Evolutionary conservation across 2,113 vertebrate genomes (phyloP), one percentile per base, ranked within the genome.

Genomic region (Chroicocephalus ridibundus): DNA sequence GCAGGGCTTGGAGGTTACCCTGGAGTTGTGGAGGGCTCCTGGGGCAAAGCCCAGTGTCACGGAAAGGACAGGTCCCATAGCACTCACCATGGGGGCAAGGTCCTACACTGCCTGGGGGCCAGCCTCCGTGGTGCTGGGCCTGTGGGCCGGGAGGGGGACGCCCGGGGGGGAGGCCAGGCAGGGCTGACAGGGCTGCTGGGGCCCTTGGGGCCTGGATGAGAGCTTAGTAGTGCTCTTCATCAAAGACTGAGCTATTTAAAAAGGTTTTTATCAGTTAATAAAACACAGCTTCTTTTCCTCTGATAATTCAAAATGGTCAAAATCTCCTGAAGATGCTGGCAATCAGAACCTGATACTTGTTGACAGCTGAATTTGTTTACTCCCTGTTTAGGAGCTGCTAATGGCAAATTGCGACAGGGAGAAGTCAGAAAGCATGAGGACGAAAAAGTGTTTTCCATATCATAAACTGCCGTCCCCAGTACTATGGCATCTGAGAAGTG

Each of bases 31-130:
- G 9, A 80, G 29, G 32, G 15, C 42, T 78, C 32, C 44, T 40
- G 24, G 36, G 36, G 13, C 36, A 34, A 79, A 12, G 15, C 38
- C 49, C 7, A 6, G 21, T 44, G 40, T 10, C 8, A 11, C 1
- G 6, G 47, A 36, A 85, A 85, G 42, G 31, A 31, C 22, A 71
- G 3, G 22, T 55, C 7, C 38, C n/a, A 51, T 1, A 34, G 32
- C 27, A 49, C 11, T 4, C 70, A 68, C 25, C 16, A 71, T 0
- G 25, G 11, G 4, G 16, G 2, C 42, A 68, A 92, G 44, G 44
- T 42, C 44, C 54, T 65, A 25, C 6, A 29, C 15, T 65, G 20
- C 29, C 16, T 0, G 0, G 36, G 29, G 38, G 8, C 14, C 61
- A 76, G 60, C n/a, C 8, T 76, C 17, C 21, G 42, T 3, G 5